Base-by-base conservation (phyloP, 2,888 invertebrate species). In the Zygogramma bicolorata region DNA sequence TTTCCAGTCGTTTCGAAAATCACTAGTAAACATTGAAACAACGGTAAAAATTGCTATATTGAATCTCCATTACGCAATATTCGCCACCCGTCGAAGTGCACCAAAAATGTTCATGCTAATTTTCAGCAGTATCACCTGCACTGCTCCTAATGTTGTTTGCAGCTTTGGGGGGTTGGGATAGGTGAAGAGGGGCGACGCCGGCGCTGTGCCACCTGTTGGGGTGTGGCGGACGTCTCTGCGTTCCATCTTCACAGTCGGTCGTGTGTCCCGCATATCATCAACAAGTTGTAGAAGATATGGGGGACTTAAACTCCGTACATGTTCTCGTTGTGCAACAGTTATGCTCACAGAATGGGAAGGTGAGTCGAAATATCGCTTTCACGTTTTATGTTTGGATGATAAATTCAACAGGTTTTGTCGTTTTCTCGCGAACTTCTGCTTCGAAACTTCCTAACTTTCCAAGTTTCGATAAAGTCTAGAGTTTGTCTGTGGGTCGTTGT, bases 191-290 rank as follows among this genome's bases (percentile, higher is more conserved):
- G 79, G 75, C 76, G 83, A 81, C 86, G 86, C 85, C 84, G 84
- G 85, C 86, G 86, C 85, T 82, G 78, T 85, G 76, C 70, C 73
- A 80, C 78, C 70, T 79, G 74, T 79, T 85, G 86, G 86, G 86
- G 86, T 86, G 86, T 86, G 86, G 86, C 86, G 86, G 85, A 85
- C 82, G 82, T 83, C 84, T 82, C 25, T 57, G 34, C 81, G 77
- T 80, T 83, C 82, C 81, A 77, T 81, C 82, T 81, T 85, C 84
- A 82, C 85, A 86, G 86, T 86, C 82, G 82, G 81, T 82, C 83
- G 85, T 85, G 86, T 83, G 83, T 82, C 84, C 63, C 57, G 66
- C 67, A 67, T 53, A 66, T 61, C 59, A 61, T 49, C 62, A 67
- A 71, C 67, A 70, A 70, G 49, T 53, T 67, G 67, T 71, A 8